phyloP scores from a whole-genome alignment of 2,797 vertebrate species.

The Salmo trutta region DNA sequence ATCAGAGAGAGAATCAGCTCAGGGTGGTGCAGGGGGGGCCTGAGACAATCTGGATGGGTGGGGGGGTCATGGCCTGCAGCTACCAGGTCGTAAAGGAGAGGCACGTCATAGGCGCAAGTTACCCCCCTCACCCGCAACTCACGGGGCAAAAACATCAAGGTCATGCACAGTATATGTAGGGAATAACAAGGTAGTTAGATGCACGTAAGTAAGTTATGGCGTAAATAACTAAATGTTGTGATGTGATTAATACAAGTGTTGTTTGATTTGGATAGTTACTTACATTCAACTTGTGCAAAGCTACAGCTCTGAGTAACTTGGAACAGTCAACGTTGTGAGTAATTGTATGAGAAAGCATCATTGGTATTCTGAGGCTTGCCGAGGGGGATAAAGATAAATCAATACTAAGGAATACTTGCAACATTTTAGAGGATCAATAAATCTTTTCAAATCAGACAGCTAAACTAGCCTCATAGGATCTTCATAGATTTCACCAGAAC shows the following conservation, averaged over 20 bases:
- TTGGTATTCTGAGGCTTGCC: background rate
- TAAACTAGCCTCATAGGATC: background rate
- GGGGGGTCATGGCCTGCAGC: constrained; percentile 52
- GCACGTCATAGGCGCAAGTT: constrained; percentile 65
- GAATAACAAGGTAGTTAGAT: background rate
- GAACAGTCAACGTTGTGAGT: background rate
- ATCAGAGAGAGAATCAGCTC: constrained; percentile 86
- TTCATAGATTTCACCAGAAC: background rate
- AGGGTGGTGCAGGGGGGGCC: constrained; percentile 69
- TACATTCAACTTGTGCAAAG: background rate
- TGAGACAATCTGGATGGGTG: constrained; percentile 44
- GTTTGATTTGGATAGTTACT: background rate
- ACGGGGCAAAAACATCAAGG: constrained; percentile 42
- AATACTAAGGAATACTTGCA: too few species aligned
- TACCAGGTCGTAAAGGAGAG: constrained; percentile 64
- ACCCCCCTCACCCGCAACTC: background rate
- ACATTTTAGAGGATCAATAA: too few species aligned
- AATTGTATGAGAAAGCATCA: background rate
- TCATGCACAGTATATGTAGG: constrained; percentile 74
- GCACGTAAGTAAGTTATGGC: background rate
- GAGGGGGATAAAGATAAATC: too few species aligned
- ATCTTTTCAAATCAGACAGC: too few species aligned
- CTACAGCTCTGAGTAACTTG: background rate
- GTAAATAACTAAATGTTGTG: background rate
- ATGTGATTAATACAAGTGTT: background rate